Conservation (phyloP, 2,888 invertebrate genomes). For the Blastobasis adustella region DNA sequence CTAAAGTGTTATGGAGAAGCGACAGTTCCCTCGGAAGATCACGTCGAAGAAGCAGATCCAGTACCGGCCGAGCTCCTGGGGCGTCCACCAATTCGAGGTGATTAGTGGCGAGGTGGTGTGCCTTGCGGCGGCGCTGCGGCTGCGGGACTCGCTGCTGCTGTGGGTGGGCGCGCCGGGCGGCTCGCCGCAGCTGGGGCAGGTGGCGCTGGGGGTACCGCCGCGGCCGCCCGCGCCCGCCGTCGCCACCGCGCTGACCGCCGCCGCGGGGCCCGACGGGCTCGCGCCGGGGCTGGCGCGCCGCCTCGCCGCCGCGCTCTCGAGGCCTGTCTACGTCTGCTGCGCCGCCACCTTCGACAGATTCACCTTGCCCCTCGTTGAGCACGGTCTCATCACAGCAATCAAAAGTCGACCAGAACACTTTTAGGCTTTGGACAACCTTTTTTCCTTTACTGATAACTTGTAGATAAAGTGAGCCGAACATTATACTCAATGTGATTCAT, state of each 20-base stretch:
- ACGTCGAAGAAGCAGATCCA: conserved; percentile 7
- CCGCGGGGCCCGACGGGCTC: conserved; percentile 12
- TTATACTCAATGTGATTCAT: too few species aligned
- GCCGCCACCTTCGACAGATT: conserved; percentile 35
- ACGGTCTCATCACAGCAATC: conserved; percentile 36
- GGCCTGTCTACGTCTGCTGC: conserved; percentile 38
- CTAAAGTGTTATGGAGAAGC: too few species aligned
- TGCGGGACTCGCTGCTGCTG: conserved; percentile 41
- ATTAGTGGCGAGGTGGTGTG: conserved; percentile 39
- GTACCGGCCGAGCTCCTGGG: conserved; percentile 36
- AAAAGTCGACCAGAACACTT: conserved; percentile 36
- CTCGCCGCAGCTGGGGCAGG: conserved; percentile 2
- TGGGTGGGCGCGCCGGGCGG: conserved; percentile 36
- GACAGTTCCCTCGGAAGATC: too few species aligned
- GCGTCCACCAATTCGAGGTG: conserved; percentile 43
- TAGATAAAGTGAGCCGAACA: too few species aligned
- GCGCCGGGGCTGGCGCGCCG: conserved; percentile 19
- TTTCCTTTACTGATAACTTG: too few species aligned
- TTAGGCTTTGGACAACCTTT: conserved; percentile 3
- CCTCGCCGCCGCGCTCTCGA: conserved; percentile 24
- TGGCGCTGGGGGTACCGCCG: conserved; percentile 17
- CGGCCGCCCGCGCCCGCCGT: conserved; percentile 24
- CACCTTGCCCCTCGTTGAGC: conserved; percentile 36
- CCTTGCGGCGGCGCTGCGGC: conserved; percentile 33
- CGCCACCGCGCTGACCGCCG: conserved; percentile 18